Percentiles rank a stretch among this genome's conserved stretches.
Evolutionary conservation across 2,888 invertebrate species (phyloP).

Genomic region (Tenthredo livida): DNA sequence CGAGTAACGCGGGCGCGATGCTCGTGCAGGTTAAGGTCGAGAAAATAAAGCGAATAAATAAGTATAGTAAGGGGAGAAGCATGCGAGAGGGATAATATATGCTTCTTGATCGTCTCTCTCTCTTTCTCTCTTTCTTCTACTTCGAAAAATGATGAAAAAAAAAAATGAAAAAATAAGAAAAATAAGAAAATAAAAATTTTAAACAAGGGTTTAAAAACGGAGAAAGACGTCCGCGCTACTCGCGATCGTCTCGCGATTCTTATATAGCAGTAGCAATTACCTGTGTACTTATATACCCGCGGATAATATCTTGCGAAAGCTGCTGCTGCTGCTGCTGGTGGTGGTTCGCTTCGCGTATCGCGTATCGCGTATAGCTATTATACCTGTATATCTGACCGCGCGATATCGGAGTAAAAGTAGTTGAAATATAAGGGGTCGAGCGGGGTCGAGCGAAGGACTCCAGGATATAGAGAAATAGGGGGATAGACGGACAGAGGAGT

Average conservation of each 20-base stretch:
- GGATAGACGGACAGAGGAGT: background rate
- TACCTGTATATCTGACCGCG: background rate
- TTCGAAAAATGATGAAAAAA: background rate
- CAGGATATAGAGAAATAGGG: background rate
- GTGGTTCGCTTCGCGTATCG: background rate
- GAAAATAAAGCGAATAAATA: background rate
- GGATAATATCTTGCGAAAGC: background rate
- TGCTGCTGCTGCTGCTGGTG: background rate
- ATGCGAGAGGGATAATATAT: background rate
- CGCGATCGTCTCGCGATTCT: background rate
- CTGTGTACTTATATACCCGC: too few species aligned
- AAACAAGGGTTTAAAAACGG: background rate
- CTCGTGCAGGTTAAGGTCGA: too few species aligned
- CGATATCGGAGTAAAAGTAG: slow-evolving; percentile 15
- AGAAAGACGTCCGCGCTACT: background rate
- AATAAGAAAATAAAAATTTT: background rate
- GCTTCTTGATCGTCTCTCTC: background rate
- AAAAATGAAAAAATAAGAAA: background rate
- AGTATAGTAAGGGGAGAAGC: background rate
- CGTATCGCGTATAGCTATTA: background rate
- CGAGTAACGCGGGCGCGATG: background rate
- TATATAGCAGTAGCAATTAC: background rate
- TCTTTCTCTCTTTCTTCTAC: background rate
- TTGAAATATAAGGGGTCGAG: slow-evolving; percentile 18
- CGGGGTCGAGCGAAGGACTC: background rate